Evolutionary conservation across 2,113 vertebrate species (phyloP).

Genomic region (Protobothrops mucrosquamatus): DNA sequence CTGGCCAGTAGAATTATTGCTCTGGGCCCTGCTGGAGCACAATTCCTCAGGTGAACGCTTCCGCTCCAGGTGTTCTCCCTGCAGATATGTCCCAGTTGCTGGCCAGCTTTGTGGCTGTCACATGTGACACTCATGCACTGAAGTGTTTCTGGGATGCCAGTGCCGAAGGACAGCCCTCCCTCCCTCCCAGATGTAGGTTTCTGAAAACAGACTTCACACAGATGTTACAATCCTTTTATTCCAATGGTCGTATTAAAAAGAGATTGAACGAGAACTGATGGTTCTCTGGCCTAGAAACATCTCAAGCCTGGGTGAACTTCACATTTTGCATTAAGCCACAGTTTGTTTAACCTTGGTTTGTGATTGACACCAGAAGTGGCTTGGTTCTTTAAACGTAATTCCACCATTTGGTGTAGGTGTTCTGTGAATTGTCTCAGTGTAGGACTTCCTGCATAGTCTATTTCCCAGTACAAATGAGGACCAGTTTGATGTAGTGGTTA

Average conservation of each 20-base stretch:
- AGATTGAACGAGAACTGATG: background rate
- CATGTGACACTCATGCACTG: background rate
- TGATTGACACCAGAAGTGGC: no score
- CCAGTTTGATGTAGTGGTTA: no score
- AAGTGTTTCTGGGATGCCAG: background rate
- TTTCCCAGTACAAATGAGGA: background rate
- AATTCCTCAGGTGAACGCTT: slow-evolving; percentile 87
- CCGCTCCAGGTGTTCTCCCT: background rate
- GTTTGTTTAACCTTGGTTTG: no score
- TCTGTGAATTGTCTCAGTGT: no score
- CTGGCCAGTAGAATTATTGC: slow-evolving; percentile 92
- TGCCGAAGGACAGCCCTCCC: background rate
- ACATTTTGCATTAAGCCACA: no score
- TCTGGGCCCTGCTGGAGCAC: slow-evolving; percentile 86
- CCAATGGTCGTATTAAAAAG: background rate
- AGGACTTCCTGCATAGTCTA: background rate
- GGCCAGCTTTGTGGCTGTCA: no score
- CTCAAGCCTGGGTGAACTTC: no score
- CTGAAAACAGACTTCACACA: background rate
- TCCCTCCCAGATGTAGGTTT: background rate
- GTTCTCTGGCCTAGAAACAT: background rate
- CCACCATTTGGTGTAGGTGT: no score
- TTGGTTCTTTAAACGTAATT: no score
- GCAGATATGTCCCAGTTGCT: no score
- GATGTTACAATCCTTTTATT: background rate